A percentile compares a stretch with the other conserved stretches of the same genome.
These are phyloP conservation scores for Otolemur garnettii DNA, from an alignment of 2,113 vertebrate genomes.

Conservation along the genomic window DNA sequence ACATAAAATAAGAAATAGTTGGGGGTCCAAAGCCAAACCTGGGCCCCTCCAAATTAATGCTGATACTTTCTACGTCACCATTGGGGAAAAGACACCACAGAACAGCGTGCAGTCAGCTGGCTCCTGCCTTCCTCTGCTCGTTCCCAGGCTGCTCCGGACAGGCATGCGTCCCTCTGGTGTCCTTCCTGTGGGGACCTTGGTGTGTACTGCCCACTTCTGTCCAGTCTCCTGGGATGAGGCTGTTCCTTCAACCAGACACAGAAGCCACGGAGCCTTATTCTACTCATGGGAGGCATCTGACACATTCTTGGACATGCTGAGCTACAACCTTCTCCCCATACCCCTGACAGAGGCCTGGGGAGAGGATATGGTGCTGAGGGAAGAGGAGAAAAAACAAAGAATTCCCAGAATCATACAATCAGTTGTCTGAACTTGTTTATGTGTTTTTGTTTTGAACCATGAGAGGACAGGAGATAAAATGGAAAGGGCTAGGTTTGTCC, in stretches of 20 bases:
- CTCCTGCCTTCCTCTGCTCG: background rate
- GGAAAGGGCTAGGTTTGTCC: slow-evolving; percentile 72
- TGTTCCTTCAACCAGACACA: background rate
- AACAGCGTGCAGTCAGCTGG: slow-evolving; percentile 27
- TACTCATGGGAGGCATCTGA: background rate
- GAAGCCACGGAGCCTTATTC: slow-evolving; percentile 52
- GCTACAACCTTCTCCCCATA: slow-evolving; percentile 67
- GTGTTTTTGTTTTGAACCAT: slow-evolving; percentile 58
- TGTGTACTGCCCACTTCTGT: slow-evolving; percentile 70
- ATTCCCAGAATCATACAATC: slow-evolving; percentile 86
- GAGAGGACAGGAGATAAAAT: slow-evolving; percentile 53
- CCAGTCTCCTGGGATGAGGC: slow-evolving; percentile 52
- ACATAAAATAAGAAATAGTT: slow-evolving; percentile 58
- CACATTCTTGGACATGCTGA: slow-evolving; percentile 80
- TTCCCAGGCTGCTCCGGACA: slow-evolving; percentile 61
- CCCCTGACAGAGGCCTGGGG: slow-evolving; percentile 64
- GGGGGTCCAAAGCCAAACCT: slow-evolving; percentile 60
- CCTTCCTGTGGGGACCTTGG: background rate
- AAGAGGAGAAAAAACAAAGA: slow-evolving; percentile 66
- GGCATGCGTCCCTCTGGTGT: slow-evolving; percentile 44
- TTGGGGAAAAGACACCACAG: slow-evolving; percentile 49
- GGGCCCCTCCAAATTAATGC: slow-evolving; percentile 52
- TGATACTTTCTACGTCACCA: slow-evolving; percentile 55
- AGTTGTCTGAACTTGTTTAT: slow-evolving; percentile 85
- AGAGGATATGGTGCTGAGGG: slow-evolving; percentile 40